Conservation (phyloP, 2,113 vertebrate species). For the Prietella phreatophila region DNA sequence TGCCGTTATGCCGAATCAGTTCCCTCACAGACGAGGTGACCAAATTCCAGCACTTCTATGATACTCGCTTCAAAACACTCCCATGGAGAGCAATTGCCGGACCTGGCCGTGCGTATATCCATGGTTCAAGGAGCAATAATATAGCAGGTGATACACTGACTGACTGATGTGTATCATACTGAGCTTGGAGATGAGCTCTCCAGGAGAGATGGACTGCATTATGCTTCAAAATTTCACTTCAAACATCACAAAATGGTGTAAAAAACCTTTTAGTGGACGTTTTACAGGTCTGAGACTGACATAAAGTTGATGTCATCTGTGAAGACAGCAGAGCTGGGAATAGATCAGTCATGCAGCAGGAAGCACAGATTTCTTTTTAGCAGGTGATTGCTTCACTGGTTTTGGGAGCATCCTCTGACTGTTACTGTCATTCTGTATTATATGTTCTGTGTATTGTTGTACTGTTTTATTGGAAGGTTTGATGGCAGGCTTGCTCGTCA, state of each 20-base stretch:
- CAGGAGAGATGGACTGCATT: slow-evolving; percentile 1
- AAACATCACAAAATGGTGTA: neutral
- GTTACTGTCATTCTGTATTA: slow-evolving; percentile 11
- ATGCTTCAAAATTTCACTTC: neutral
- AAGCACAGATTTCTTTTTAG: slow-evolving; percentile 20
- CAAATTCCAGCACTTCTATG: neutral
- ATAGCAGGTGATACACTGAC: neutral
- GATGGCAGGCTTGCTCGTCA: neutral
- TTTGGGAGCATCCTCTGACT: slow-evolving; percentile 22
- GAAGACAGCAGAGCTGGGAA: slow-evolving; percentile 1
- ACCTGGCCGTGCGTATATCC: slow-evolving; percentile 24
- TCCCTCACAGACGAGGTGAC: neutral
- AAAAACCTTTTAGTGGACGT: neutral
- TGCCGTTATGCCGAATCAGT: neutral
- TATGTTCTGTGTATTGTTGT: neutral
- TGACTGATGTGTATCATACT: slow-evolving; percentile 20
- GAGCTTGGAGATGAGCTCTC: neutral
- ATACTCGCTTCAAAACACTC: neutral
- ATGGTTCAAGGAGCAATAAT: slow-evolving; percentile 30
- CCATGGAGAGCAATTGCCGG: slow-evolving; percentile 7
- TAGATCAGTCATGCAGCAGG: slow-evolving; percentile 28
- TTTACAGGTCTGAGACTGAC: slow-evolving; percentile 12
- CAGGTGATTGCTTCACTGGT: neutral
- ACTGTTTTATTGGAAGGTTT: neutral
- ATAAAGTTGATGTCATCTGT: slow-evolving; percentile 32